These are phyloP conservation scores for Hirtodrosophila histrioides DNA, from an alignment of 2,888 invertebrate species.

Conservation along the genomic window DNA sequence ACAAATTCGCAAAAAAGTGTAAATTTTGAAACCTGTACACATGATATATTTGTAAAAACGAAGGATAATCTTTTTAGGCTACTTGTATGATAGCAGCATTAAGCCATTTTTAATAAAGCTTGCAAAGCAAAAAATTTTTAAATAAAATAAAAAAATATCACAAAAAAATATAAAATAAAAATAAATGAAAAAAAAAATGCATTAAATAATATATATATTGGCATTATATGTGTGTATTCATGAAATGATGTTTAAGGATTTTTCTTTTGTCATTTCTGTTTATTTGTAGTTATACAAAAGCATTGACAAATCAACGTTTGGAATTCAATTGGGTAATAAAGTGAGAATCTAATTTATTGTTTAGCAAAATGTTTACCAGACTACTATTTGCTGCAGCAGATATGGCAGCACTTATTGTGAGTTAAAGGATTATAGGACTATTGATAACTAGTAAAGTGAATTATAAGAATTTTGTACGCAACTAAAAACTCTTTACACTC, in stretches of 20 bases:
- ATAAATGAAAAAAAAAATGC: slow-evolving; percentile 2
- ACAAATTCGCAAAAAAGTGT: slow-evolving; percentile 58
- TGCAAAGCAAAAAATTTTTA: slow-evolving; percentile 63
- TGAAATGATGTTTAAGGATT: slow-evolving; percentile 10
- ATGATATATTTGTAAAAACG: slow-evolving; percentile 56
- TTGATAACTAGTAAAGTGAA: too few species aligned
- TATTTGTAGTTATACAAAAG: slow-evolving; percentile 38
- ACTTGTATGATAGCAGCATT: slow-evolving; percentile 50
- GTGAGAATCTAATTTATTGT: neutral
- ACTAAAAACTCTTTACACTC: neutral
- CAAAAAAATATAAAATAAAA: slow-evolving; percentile 13
- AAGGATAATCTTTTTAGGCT: slow-evolving; percentile 47
- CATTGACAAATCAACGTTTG: slow-evolving; percentile 75
- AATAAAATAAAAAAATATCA: slow-evolving; percentile 3
- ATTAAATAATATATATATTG: slow-evolving; percentile 8
- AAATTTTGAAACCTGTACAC: slow-evolving; percentile 62
- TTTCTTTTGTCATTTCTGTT: too few species aligned
- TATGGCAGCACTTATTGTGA: too few species aligned
- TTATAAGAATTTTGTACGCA: too few species aligned
- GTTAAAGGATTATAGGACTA: too few species aligned
- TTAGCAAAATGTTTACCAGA: too few species aligned
- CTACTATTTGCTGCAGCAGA: too few species aligned
- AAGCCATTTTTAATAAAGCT: slow-evolving; percentile 53
- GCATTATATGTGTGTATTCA: slow-evolving; percentile 7
- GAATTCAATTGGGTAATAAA: slow-evolving; percentile 18